A percentile compares a stretch with the other conserved stretches of the same genome.
Evolutionary conservation across 2,888 invertebrate genomes (phyloP).

Genomic region (Oligia fasciuncula): DNA sequence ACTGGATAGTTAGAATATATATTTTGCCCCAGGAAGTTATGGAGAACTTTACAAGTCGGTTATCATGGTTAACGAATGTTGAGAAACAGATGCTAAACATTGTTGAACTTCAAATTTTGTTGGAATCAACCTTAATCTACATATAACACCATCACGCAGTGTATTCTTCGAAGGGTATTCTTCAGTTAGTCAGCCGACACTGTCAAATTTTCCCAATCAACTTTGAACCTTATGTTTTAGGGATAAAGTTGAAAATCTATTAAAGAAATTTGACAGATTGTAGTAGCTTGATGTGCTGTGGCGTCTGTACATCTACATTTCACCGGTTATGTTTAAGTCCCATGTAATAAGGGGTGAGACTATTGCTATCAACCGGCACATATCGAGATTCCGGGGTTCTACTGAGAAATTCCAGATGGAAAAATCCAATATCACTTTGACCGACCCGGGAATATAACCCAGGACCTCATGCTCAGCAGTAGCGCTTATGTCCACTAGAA

Average conservation of each 20-base stretch:
- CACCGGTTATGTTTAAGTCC: neutral
- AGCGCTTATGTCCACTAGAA: no score
- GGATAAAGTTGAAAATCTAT: no score
- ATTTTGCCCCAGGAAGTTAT: neutral
- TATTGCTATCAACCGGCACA: neutral
- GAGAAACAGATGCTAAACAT: neutral
- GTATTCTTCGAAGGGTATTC: no score
- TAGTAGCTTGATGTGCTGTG: no score
- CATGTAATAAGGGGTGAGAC: no score
- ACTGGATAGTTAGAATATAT: neutral
- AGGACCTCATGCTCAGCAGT: neutral
- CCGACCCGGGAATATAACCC: neutral
- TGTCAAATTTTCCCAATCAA: no score
- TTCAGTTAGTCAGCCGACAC: no score
- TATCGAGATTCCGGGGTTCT: neutral
- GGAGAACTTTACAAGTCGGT: neutral
- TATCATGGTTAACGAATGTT: neutral
- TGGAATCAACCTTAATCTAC: neutral
- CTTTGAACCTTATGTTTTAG: no score
- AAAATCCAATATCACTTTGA: neutral
- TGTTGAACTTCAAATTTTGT: neutral
- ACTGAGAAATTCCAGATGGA: neutral
- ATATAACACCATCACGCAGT: neutral
- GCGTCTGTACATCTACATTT: neutral
- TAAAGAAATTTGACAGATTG: no score